Base-by-base conservation (phyloP, 2,797 vertebrate species). In the Menidia menidia region DNA sequence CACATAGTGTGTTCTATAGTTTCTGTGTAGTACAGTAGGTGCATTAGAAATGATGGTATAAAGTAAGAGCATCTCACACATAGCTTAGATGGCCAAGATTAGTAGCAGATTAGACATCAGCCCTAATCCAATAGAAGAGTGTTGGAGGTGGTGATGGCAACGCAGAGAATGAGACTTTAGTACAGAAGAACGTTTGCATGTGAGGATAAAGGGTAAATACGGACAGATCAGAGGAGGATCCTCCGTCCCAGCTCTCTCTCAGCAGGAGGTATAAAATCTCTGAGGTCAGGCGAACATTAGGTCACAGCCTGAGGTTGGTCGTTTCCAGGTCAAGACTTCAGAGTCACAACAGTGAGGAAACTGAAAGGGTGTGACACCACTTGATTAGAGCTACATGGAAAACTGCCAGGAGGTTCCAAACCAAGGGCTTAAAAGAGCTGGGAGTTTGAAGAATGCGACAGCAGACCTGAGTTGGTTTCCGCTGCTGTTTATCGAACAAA, bases 71-170 rank as follows among this genome's bases (percentile, higher is more conserved):
- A 44, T 69, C 74, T 81, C 83, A 82, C 75, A 64, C 75, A 61
- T 64, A 88, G 91, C 90, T 92, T 90, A 92, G 76, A 85, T 64
- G 58, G 54, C 56, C 58, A 6, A 89, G 90, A 88, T 92, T 88
- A 91, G 64, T 45, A 68, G 54, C 60, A 79, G 90, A 91, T 92
- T 92, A 92, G 78, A 83, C 75, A 84, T 75, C 64, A 77, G 64
- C 31, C 66, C 60, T 91, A 89, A 91, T 88, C 88, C 85, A 76
- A 33, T 72, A 13, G 70, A 59, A 12, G 6, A 53, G 71, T 5
- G 33, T 35, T 55, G 56, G 35, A 16, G 45, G 64, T 19, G 55
- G 57, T 62, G 68, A 63, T 33, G 58, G 68, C 44, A 56, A 73
- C 64, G 79, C 59, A 57, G 69, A 6, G 55, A 60, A 73, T 0